phyloP scores from a whole-genome alignment of 2,113 vertebrate species.

The Falcunculus frontatus region DNA sequence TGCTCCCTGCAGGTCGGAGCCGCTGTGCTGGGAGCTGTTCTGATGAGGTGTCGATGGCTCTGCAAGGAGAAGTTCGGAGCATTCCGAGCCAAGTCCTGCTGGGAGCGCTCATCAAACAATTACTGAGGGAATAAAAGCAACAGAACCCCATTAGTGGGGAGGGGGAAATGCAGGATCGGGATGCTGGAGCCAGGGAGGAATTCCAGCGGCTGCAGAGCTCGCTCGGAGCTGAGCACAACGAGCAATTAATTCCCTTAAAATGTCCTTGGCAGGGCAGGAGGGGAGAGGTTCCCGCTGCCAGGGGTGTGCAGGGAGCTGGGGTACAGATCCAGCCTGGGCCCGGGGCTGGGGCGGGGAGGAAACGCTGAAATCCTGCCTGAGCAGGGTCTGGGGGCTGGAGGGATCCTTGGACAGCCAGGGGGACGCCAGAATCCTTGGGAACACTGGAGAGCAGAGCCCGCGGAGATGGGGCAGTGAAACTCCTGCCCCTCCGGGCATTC shows the following conservation, averaged over 20 bases:
- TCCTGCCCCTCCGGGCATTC: neutral
- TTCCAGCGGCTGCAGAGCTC: neutral
- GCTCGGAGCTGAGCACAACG: neutral
- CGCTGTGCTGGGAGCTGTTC: neutral
- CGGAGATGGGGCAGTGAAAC: neutral
- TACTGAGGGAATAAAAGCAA: constrained; percentile 10
- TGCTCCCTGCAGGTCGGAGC: neutral
- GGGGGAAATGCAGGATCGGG: neutral
- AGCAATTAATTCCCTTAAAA: neutral
- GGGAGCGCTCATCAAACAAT: neutral
- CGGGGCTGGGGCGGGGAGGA: neutral
- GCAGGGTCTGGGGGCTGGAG: neutral
- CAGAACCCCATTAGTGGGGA: neutral
- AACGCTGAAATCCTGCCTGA: neutral
- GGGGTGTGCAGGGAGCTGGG: neutral
- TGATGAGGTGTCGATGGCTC: neutral
- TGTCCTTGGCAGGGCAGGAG: neutral
- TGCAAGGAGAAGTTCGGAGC: neutral
- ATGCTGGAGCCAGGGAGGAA: neutral
- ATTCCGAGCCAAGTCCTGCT: neutral
- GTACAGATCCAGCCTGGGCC: neutral
- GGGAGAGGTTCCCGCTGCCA: neutral
- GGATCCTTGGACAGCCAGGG: neutral
- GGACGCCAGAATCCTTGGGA: neutral
- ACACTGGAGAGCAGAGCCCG: neutral